Percentiles rank a stretch among this genome's conserved stretches.
Evolutionary conservation across 2,888 invertebrate species (phyloP).

Genomic region (Drosophila nr. fundita): DNA sequence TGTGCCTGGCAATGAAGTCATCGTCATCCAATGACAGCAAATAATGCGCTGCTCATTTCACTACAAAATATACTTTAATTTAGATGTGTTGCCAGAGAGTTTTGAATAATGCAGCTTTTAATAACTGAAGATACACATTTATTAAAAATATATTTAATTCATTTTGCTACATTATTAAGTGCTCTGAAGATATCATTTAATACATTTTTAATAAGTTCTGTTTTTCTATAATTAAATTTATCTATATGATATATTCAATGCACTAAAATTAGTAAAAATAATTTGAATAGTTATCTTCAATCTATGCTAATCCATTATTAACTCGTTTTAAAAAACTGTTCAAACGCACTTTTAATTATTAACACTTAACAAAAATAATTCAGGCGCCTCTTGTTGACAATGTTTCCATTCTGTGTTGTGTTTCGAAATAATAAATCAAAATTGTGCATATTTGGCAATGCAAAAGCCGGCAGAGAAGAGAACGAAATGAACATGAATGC

Average conservation of each 20-base stretch:
- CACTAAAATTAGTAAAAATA: neutral
- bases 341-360: neutral
- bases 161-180: neutral
- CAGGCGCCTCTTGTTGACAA: slow-evolving; percentile 66
- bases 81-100: slow-evolving; percentile 11
- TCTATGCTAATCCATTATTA: neutral
- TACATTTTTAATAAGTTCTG: neutral
- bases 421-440: slow-evolving; percentile 67
- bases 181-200: neutral
- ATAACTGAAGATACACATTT: neutral
- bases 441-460: slow-evolving; percentile 58
- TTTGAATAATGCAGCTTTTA: slow-evolving; percentile 9
- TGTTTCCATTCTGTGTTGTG: slow-evolving; percentile 3
- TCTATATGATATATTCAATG: neutral
- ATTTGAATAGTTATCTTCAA: neutral
- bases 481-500: slow-evolving; percentile 32
- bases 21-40: slow-evolving; percentile 51
- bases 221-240: neutral
- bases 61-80: slow-evolving; percentile 18
- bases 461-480: slow-evolving; percentile 34
- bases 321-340: neutral
- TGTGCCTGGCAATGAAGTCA: slow-evolving; percentile 64
- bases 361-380: slow-evolving; percentile 7
- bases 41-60: slow-evolving; percentile 35
- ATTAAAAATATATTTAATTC: neutral